Base-by-base conservation (phyloP, 2,797 vertebrate genomes). In the Amazona ochrocephala region DNA sequence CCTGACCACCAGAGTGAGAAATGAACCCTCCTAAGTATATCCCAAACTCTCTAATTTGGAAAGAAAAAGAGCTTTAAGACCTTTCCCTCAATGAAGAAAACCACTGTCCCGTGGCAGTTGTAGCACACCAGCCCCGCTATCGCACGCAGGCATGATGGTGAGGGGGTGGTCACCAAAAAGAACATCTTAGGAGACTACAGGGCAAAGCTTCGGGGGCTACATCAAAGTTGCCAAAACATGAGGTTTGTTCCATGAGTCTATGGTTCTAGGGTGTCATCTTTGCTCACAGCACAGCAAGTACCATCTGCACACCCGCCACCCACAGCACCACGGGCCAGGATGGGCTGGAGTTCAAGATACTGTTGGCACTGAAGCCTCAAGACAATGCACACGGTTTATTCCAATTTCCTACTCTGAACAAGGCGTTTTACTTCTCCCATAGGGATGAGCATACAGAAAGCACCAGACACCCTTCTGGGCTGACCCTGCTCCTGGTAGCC, bases 1-100 rank as follows among this genome's bases (percentile, higher is more conserved):
- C 89, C 95, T 96, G 97, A 93, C 94, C 19, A 75, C 62, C 80
- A 89, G 76, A 0, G 50, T 96, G 94, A 97, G 97, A 93, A 96
- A 97, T 24, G 76, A 96, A 90, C 93, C 84, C 93, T 93, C 81
- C 91, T 94, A n/a, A 87, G 87, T 76, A 90, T 8, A 89, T 72
- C 95, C 93, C 94, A 84, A 89, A 95, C 89, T 79, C 94, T 78
- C 12, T 80, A n/a, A 84, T 62, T 94, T 58, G 21, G 70, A 37
- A 85, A 42, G 87, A 88, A 91, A 90, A 94, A 26, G 83, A 94
- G 92, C 93, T 72, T 45, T 22, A 30, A 86, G 77, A 29, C 70
- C 44, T 73, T 58, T n/a, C 58, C 48, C 74, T 74, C 48, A 9
- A 53, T 27, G 74, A 39, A 82, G 84, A 70, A 90, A 88, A 72